Evolutionary conservation across 2,797 vertebrate species (phyloP), one percentile per base, ranked within the genome.

Genomic region (Tenualosa thibaudeaui): DNA sequence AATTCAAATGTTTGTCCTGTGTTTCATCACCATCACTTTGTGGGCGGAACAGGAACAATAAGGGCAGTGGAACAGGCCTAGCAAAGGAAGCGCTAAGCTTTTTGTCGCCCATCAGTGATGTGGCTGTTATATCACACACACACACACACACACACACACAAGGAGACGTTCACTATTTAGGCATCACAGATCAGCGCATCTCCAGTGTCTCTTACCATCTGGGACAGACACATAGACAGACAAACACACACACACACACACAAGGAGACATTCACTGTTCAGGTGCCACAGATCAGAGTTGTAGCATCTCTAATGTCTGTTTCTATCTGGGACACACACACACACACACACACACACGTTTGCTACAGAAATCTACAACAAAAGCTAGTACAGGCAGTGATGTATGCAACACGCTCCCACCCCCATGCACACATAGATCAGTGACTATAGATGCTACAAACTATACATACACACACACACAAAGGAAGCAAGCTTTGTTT

Each of bases 101-200:
- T 13, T 68, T 68, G 26, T 68, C 31, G 26, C 62, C 13, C 26
- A 31, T 37, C 12, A 37, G 10, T 13, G 3, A 37, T 31, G 12
- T 68, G 12, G 26, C 26, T 37, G 10, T 68, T 31, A 24, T 24
- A 62, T 24, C 24, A 83, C 82, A 83, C 82, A 83, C 53, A 81
- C 71, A 78, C 51, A 58, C 83, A 81, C 71, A 58, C 71, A 56
- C 68, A 84, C 56, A 49, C 37, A 65, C 56, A 62, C 82, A 83
- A n/a, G n/a, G n/a, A n/a, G n/a, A n/a, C n/a, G n/a, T n/a, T n/a
- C n/a, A n/a, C n/a, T n/a, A 2, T 24, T 24, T 51, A 51, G 12
- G 50, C 8, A 12, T 51, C n/a, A 65, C 62, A 68, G 7, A 26
- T 31, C 31, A 31, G 31, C 31, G 31, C 31, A 31, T 31, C 31